Evolutionary conservation across 2,888 invertebrate species (phyloP).

Genomic region (Sphaeridia pumilis): DNA sequence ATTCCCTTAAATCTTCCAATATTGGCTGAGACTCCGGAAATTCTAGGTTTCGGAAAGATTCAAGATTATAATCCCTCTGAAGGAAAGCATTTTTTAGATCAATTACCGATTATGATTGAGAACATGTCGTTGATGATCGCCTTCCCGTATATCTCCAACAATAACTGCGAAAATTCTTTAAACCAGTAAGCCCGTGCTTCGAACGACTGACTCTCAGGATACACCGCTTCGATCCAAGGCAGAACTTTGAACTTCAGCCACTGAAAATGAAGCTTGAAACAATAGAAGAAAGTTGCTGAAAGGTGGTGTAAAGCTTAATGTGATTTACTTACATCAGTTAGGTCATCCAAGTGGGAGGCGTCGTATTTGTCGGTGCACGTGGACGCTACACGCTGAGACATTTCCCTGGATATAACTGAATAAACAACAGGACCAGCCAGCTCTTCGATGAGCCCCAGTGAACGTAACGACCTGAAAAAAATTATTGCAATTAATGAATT

Average conservation of each 20-base stretch:
- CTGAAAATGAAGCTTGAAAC: conserved; percentile 41
- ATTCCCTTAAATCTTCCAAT: conserved; percentile 73
- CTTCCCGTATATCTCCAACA: conserved; percentile 80
- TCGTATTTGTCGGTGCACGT: conserved; percentile 79
- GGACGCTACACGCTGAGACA: conserved; percentile 69
- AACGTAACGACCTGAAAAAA: conserved; percentile 20
- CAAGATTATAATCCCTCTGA: too few species aligned
- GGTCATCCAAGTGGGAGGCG: conserved; percentile 59
- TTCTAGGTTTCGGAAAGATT: too few species aligned
- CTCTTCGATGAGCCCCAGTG: conserved; percentile 47
- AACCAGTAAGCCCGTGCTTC: conserved; percentile 54
- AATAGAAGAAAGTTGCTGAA: conserved; percentile 2
- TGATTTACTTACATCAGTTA: conserved; percentile 52
- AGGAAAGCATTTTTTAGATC: background rate
- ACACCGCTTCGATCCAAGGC: conserved; percentile 74
- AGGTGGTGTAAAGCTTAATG: background rate
- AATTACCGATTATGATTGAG: conserved; percentile 70
- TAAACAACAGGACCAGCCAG: conserved; percentile 75
- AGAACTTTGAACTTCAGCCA: conserved; percentile 80
- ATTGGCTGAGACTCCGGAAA: conserved; percentile 92
- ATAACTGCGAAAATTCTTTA: conserved; percentile 63
- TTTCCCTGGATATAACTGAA: conserved; percentile 66
- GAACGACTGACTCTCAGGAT: conserved; percentile 41
- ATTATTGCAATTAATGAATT: background rate
- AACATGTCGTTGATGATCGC: conserved; percentile 84